Conservation (phyloP, 2,797 vertebrate species). For the Chrosomus eos region DNA sequence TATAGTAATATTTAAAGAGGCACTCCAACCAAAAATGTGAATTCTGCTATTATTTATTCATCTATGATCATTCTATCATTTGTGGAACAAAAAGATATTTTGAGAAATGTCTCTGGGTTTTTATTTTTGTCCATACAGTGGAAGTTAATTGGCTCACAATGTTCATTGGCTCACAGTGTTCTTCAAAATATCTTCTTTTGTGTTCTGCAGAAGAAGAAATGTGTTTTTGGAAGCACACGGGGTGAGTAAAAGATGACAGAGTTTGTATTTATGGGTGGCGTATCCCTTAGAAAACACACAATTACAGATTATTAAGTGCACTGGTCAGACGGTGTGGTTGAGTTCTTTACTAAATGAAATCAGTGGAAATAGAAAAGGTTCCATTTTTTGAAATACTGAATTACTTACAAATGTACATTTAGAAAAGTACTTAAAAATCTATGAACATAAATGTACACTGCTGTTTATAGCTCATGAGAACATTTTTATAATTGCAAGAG, state of each 20-base stretch:
- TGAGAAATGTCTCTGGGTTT: background rate
- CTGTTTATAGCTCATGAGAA: constrained; percentile 37
- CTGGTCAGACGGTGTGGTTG: background rate
- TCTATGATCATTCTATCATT: background rate
- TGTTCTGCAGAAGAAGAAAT: background rate
- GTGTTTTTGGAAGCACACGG: background rate
- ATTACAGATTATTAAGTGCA: background rate
- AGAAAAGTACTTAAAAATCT: constrained; percentile 44
- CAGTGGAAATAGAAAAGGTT: background rate
- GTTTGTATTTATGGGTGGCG: background rate
- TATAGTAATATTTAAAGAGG: background rate
- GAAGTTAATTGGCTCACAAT: background rate
- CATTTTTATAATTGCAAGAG: background rate
- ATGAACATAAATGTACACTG: constrained; percentile 52
- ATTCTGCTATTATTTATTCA: background rate
- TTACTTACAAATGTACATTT: constrained; percentile 18
- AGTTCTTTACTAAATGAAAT: constrained; percentile 39
- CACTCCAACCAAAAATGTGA: no score
- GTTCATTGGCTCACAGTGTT: background rate
- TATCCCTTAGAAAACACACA: background rate
- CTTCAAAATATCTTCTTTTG: background rate
- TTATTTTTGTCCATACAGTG: background rate
- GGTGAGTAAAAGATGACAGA: background rate
- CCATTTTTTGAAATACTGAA: constrained; percentile 13
- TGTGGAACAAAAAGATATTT: background rate